Evolutionary conservation across 2,797 vertebrate genomes (phyloP).

Genomic region (Pogoniulus pusillus): DNA sequence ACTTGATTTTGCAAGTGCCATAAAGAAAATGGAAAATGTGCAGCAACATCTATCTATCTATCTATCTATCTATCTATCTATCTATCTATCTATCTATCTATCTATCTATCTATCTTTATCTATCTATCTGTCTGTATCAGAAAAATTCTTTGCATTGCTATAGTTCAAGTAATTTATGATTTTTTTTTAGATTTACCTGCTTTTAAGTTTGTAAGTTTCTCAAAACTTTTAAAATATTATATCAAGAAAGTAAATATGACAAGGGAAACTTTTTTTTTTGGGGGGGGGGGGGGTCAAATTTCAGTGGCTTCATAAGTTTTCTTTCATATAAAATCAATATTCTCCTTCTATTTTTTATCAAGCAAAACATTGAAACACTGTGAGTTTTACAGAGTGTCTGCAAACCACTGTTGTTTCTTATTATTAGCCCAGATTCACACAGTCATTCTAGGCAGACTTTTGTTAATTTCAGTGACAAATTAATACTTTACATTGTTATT

Average conservation of each 20-base stretch:
- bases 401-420: background rate
- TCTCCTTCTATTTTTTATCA: too few species aligned
- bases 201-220: background rate
- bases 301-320: background rate
- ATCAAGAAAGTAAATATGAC: too few species aligned
- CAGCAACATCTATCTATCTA: background rate
- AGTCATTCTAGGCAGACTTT: background rate
- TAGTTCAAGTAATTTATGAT: background rate
- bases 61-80: too few species aligned
- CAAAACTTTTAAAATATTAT: too few species aligned
- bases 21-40: background rate
- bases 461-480: background rate
- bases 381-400: background rate
- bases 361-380: background rate
- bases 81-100: too few species aligned
- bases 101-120: too few species aligned
- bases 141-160: background rate
- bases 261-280: background rate
- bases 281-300: background rate
- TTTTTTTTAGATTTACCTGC: background rate
- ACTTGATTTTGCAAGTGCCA: background rate
- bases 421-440: background rate
- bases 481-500: background rate
- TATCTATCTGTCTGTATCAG: background rate
- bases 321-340: background rate